phyloP scores from a whole-genome alignment of 2,888 invertebrate genomes.

The Brachyptera risi region DNA sequence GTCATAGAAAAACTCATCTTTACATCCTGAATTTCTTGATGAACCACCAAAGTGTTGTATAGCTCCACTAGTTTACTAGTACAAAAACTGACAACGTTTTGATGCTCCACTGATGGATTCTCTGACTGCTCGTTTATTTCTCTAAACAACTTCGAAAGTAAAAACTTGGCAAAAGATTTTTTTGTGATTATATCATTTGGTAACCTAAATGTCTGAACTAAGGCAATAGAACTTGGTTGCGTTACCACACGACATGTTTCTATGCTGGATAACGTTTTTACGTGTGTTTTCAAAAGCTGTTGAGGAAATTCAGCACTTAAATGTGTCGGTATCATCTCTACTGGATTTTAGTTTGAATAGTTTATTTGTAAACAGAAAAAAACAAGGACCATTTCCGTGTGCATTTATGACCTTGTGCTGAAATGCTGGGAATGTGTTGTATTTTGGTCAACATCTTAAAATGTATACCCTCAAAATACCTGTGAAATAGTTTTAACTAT shows the following conservation, averaged over 20 bases:
- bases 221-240: neutral
- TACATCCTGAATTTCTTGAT: neutral
- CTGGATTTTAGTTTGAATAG: too few relatives aligned
- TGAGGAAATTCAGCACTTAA: too few relatives aligned
- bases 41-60: neutral
- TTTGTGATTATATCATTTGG: slow-evolving; percentile 7
- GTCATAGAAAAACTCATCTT: neutral
- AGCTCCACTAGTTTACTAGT: slow-evolving; percentile 1
- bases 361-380: too few relatives aligned
- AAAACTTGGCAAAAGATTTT: slow-evolving; percentile 2
- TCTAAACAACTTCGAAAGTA: slow-evolving; percentile 2
- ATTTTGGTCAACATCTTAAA: too few relatives aligned
- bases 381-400: too few relatives aligned
- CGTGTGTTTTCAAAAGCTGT: neutral
- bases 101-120: neutral
- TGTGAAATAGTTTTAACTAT: too few relatives aligned
- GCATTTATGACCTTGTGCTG: too few relatives aligned
- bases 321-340: too few relatives aligned
- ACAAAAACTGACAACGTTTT: slow-evolving; percentile 1
- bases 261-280: neutral
- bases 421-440: too few relatives aligned
- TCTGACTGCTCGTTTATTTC: slow-evolving; percentile 1
- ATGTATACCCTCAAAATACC: too few relatives aligned
- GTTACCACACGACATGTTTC: neutral
- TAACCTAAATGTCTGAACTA: neutral